Conservation (phyloP, 2,113 vertebrate genomes). For the Perccottus glenii region DNA sequence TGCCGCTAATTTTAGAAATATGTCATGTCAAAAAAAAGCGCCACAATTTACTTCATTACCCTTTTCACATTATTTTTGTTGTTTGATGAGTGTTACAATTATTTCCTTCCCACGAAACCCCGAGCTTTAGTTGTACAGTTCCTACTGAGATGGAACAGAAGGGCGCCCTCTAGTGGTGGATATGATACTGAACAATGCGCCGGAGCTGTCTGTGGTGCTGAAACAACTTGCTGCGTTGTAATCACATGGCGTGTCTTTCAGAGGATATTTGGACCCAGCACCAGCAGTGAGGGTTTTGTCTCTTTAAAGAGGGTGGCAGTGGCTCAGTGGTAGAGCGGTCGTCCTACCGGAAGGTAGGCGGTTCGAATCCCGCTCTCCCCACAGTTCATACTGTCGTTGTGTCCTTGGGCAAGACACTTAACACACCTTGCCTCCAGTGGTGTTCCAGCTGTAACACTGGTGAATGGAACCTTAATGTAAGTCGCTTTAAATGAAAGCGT, state of each 20-base stretch:
- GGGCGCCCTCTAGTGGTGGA: slow-evolving; percentile 58
- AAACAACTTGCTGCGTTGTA: neutral
- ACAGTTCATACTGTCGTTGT: too few species aligned
- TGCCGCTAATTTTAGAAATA: neutral
- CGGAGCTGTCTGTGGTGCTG: slow-evolving; percentile 72
- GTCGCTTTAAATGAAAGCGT: too few species aligned
- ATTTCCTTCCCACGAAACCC: slow-evolving; percentile 20
- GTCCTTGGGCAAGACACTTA: too few species aligned
- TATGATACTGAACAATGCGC: rapidly evolving
- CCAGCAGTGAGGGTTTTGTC: neutral
- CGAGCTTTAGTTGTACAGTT: slow-evolving; percentile 39
- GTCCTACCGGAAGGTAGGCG: too few species aligned
- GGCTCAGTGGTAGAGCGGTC: too few species aligned
- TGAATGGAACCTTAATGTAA: too few species aligned
- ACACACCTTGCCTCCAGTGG: too few species aligned
- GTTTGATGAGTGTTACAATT: slow-evolving; percentile 37
- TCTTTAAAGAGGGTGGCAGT: too few species aligned
- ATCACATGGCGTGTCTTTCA: neutral
- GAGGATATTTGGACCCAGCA: neutral
- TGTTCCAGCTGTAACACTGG: too few species aligned
- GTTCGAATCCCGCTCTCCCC: too few species aligned
- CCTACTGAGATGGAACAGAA: slow-evolving; percentile 20
- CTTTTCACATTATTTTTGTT: slow-evolving; percentile 30
- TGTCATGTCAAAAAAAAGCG: neutral
- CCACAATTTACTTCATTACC: slow-evolving; percentile 29